These are phyloP conservation scores for Leguminivora glycinivorella DNA, from an alignment of 1,140 invertebrate species.

Conservation along the genomic window DNA sequence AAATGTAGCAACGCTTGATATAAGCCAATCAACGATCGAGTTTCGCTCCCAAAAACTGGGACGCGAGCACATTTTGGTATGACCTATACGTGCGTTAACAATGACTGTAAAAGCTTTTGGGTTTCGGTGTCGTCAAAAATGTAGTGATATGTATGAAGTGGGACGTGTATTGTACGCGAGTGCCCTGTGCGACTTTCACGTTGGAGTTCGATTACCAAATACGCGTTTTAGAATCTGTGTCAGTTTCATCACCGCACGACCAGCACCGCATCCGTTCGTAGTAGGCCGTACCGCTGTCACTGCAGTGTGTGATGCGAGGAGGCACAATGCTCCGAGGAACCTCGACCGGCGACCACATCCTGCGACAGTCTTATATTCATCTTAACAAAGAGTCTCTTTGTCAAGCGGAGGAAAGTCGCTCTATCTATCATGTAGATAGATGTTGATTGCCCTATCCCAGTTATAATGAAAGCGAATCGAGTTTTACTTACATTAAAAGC, in stretches of 20 bases:
- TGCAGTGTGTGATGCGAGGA: constrained; percentile 47
- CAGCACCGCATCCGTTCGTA: constrained; percentile 46
- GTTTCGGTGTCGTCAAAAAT: constrained; percentile 68
- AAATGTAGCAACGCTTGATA: constrained; percentile 68
- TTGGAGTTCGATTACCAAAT: constrained; percentile 76
- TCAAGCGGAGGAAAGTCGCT: background rate
- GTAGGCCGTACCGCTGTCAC: constrained; percentile 36
- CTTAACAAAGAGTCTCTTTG: background rate
- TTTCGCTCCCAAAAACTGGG: constrained; percentile 69
- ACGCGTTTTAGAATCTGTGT: constrained; percentile 75
- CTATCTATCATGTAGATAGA: background rate
- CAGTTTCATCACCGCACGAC: constrained; percentile 73
- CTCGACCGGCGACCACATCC: constrained; percentile 8
- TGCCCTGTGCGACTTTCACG: constrained; percentile 76
- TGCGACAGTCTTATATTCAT: constrained; percentile 9
- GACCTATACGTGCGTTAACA: constrained; percentile 46
- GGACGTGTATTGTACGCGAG: constrained; percentile 65
- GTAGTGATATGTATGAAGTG: constrained; percentile 62
- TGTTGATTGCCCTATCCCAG: too few relatives aligned
- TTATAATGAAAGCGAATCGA: too few relatives aligned
- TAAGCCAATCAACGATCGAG: constrained; percentile 67
- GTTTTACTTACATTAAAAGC: background rate
- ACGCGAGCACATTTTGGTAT: constrained; percentile 56
- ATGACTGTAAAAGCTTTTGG: constrained; percentile 59
- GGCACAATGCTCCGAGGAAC: constrained; percentile 12